A percentile compares a stretch with the other conserved stretches of the same genome.
Evolutionary conservation across 2,888 invertebrate species (phyloP).

Genomic region (Pristionchus maxplancki): DNA sequence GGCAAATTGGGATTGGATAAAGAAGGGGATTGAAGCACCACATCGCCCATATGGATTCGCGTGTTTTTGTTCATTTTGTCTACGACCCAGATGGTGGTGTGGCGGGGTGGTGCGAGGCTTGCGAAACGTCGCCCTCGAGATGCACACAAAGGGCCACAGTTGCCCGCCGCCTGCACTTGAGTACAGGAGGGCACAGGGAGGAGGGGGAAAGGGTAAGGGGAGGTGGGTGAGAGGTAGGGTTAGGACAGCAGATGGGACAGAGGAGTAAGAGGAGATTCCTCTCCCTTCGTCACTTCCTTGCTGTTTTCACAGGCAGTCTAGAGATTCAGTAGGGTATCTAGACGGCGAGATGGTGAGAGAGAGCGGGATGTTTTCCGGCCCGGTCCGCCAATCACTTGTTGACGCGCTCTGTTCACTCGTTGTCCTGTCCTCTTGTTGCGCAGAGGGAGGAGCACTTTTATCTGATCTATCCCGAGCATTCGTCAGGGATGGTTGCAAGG

Average conservation of each 20-base stretch:
- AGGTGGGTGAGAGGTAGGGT: neutral
- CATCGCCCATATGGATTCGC: neutral
- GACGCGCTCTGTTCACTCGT: neutral
- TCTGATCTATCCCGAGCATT: too few species aligned
- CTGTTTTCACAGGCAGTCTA: neutral
- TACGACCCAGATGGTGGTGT: neutral
- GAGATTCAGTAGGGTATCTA: neutral
- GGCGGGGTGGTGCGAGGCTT: neutral
- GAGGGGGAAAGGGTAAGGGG: neutral
- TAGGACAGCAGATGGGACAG: slow-evolving; percentile 12
- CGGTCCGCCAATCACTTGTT: neutral
- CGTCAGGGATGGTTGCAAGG: too few species aligned
- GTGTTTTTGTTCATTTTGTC: neutral
- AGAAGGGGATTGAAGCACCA: neutral
- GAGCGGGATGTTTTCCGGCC: neutral
- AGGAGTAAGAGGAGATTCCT: neutral
- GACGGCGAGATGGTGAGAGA: neutral
- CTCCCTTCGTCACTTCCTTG: neutral
- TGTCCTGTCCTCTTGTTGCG: neutral
- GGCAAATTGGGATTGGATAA: neutral
- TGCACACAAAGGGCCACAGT: neutral
- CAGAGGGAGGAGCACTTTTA: neutral
- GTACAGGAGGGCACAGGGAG: neutral
- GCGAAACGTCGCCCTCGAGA: neutral
- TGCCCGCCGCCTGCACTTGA: neutral